These are phyloP conservation scores for Eleutherodactylus coqui DNA, from an alignment of 2,797 vertebrate genomes.

Conservation along the genomic window DNA sequence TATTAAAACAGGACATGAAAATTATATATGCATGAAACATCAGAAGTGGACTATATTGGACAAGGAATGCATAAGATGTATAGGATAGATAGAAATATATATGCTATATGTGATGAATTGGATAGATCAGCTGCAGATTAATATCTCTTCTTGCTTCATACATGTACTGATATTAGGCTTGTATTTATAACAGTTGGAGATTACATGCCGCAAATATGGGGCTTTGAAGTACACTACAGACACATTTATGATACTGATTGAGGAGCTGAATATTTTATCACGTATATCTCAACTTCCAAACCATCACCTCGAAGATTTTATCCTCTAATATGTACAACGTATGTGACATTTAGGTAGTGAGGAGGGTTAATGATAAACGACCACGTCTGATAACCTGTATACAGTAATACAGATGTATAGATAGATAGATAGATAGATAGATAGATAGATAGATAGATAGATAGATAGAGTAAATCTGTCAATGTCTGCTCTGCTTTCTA, in stretches of 20 bases:
- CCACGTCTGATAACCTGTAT: too few relatives aligned
- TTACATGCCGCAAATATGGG: not conserved
- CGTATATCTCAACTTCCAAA: not conserved
- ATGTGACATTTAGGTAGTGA: too few relatives aligned
- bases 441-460: conserved; percentile 2
- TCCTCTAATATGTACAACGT: not conserved
- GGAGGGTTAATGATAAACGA: too few relatives aligned
- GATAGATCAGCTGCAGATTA: too few relatives aligned
- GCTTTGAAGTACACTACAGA: conserved; percentile 39
- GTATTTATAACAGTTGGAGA: not conserved
- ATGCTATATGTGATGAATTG: not conserved
- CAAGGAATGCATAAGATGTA: too few relatives aligned
- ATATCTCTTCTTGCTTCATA: not conserved
- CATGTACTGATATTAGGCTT: not conserved
- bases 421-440: not conserved
- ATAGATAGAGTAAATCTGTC: not conserved
- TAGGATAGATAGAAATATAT: not conserved
- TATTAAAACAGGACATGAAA: too few relatives aligned
- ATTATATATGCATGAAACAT: not conserved
- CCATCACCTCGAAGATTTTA: not conserved
- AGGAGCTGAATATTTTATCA: conserved; percentile 1
- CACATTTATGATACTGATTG: conserved; percentile 20
- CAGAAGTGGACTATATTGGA: not conserved
- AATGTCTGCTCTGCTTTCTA: not conserved
- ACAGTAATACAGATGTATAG: not conserved